Conservation (phyloP, 1,140 invertebrate genomes). For the Drosophila lini region DNA sequence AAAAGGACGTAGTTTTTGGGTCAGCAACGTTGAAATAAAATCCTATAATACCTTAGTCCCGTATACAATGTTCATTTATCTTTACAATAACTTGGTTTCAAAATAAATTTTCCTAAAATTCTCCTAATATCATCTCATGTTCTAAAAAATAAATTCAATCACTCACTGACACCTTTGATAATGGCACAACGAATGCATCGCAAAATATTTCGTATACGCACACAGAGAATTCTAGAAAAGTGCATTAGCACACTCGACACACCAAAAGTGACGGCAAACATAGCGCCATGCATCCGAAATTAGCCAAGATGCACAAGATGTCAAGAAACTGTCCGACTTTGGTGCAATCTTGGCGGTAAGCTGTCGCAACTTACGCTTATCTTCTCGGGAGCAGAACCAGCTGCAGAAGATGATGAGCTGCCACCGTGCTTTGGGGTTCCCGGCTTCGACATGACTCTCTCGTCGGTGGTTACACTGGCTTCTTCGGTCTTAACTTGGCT, state of each 20-base stretch:
- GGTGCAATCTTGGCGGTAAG: constrained; percentile 9
- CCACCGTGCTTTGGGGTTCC: constrained; percentile 64
- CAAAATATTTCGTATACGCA: constrained; percentile 47
- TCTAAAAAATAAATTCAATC: neutral
- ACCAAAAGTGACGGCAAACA: constrained; percentile 9
- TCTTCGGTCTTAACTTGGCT: constrained; percentile 24
- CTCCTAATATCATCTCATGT: neutral
- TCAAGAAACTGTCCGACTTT: constrained; percentile 16
- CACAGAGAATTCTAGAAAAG: constrained; percentile 29
- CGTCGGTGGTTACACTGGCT: constrained; percentile 26
- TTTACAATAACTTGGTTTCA: neutral
- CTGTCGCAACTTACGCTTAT: constrained; percentile 68
- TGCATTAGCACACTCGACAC: constrained; percentile 27
- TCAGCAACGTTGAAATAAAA: neutral
- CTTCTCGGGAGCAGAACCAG: constrained; percentile 53
- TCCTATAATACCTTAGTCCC: too few species aligned
- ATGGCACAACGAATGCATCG: constrained; percentile 2
- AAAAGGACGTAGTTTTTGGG: neutral
- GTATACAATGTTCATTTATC: neutral
- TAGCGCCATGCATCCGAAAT: constrained; percentile 20
- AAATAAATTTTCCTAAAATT: neutral
- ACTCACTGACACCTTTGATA: constrained; percentile 18
- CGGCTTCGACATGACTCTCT: constrained; percentile 67
- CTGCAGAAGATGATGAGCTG: constrained; percentile 31
- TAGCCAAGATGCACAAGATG: constrained; percentile 6